phyloP scores from a whole-genome alignment of 1,140 invertebrate genomes.

The Ditylenchus dipsaci region DNA sequence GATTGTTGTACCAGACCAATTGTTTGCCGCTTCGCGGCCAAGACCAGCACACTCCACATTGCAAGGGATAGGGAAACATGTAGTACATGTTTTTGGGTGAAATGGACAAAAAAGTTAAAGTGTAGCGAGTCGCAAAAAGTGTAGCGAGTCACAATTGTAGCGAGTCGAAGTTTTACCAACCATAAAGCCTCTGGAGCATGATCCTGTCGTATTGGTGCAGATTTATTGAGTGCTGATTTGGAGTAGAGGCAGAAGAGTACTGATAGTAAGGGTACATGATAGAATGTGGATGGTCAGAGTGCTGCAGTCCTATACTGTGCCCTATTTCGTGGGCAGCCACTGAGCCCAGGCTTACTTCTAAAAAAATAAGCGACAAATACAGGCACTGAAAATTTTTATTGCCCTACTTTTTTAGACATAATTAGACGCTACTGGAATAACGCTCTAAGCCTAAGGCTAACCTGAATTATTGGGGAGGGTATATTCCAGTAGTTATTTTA shows the following conservation, averaged over 20 bases:
- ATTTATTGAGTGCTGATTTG: background rate
- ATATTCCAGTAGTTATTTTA: background rate
- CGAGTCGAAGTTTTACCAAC: too few relatives aligned
- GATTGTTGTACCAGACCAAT: too few relatives aligned
- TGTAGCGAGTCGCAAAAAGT: too few relatives aligned
- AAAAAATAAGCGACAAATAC: background rate
- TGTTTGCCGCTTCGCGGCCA: too few relatives aligned
- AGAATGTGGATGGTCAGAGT: background rate
- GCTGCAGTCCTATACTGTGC: slow-evolving; percentile 7
- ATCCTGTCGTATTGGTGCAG: background rate
- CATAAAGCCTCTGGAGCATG: slow-evolving; percentile 1
- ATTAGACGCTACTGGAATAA: too few relatives aligned
- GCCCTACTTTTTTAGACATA: too few relatives aligned
- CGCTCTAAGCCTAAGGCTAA: too few relatives aligned
- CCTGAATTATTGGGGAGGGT: background rate
- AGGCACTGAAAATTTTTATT: too few relatives aligned
- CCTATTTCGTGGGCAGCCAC: slow-evolving; percentile 13
- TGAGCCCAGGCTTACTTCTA: background rate
- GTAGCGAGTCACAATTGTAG: too few relatives aligned
- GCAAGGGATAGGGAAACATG: too few relatives aligned
- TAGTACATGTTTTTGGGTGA: slow-evolving; percentile 1
- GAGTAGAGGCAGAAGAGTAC: background rate
- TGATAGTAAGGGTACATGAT: slow-evolving; percentile 11
- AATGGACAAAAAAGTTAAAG: background rate
- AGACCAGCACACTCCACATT: too few relatives aligned